Evolutionary conservation across 1,140 invertebrate genomes (phyloP).

Genomic region (Drosophila trapezifrons): DNA sequence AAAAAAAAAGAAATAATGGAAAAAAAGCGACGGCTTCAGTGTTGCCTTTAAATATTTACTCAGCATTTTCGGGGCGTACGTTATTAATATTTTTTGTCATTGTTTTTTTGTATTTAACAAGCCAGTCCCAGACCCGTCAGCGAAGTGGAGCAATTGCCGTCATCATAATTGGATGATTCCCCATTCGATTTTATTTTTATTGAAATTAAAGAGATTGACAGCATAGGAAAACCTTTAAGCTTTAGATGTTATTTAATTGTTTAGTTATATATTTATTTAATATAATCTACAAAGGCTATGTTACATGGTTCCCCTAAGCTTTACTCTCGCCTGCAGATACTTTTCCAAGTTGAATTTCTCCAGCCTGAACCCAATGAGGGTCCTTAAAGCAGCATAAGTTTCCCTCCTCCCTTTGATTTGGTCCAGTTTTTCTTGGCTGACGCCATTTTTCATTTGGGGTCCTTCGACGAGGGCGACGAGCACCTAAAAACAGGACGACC

Average conservation of each 20-base stretch:
- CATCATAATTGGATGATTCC: constrained; percentile 38
- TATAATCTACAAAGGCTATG: too few relatives aligned
- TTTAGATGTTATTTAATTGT: too few relatives aligned
- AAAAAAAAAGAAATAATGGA: constrained; percentile 21
- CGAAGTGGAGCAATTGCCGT: constrained; percentile 67
- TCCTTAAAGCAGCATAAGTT: constrained; percentile 19
- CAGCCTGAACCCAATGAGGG: not conserved
- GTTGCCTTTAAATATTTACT: constrained; percentile 75
- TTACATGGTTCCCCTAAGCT: not conserved
- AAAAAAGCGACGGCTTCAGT: constrained; percentile 48
- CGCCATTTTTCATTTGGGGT: constrained; percentile 73
- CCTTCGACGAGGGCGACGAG: constrained; percentile 19
- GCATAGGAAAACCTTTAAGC: too few relatives aligned
- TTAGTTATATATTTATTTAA: too few relatives aligned
- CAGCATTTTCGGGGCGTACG: constrained; percentile 67
- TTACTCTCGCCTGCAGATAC: too few relatives aligned
- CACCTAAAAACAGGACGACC: constrained; percentile 73
- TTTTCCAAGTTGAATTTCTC: not conserved
- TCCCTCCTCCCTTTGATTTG: not conserved
- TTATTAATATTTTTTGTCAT: constrained; percentile 33
- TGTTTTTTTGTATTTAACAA: constrained; percentile 65
- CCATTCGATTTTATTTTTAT: not conserved
- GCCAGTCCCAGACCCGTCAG: constrained; percentile 34
- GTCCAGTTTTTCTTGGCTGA: constrained; percentile 59
- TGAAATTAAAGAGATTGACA: not conserved